These are phyloP conservation scores for Eurosta solidaginis DNA, from an alignment of 1,140 invertebrate genomes.

Conservation along the genomic window DNA sequence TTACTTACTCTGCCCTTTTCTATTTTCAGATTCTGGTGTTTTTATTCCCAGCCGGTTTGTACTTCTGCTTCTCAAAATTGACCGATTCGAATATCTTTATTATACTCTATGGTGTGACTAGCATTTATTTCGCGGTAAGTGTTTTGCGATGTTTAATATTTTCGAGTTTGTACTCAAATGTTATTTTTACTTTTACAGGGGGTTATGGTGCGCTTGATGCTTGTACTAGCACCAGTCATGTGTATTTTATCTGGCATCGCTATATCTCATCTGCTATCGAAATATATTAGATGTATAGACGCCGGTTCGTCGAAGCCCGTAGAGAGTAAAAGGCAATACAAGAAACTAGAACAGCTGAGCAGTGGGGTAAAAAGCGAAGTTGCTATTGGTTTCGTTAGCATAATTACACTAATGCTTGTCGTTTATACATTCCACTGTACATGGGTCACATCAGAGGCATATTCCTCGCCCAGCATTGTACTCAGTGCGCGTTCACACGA, in stretches of 20 bases:
- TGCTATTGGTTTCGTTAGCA: conserved; percentile 80
- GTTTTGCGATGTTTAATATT: background rate
- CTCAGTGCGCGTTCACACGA: conserved; percentile 93
- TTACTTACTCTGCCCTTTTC: background rate
- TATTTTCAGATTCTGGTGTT: conserved; percentile 80
- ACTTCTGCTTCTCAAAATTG: conserved; percentile 92
- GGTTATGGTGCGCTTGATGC: conserved; percentile 98
- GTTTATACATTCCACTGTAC: conserved; percentile 96
- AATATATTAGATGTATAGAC: conserved; percentile 89
- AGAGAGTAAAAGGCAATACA: conserved; percentile 63
- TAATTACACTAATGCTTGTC: conserved; percentile 84
- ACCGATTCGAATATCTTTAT: conserved; percentile 97
- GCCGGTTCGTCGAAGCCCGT: conserved; percentile 47
- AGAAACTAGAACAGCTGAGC: conserved; percentile 76
- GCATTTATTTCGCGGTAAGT: conserved; percentile 97
- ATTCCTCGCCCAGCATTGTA: conserved; percentile 96
- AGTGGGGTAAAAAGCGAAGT: conserved; percentile 89
- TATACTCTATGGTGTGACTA: conserved; percentile 95
- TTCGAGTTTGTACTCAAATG: background rate
- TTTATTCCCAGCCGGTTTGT: conserved; percentile 92
- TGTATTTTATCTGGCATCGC: conserved; percentile 95
- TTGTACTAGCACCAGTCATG: conserved; percentile 97
- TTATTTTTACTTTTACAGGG: conserved; percentile 67
- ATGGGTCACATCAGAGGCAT: conserved; percentile 99
- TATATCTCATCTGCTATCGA: conserved; percentile 84